These are phyloP conservation scores for Bombus consobrinus DNA, from an alignment of 1,140 invertebrate species.

Conservation along the genomic window DNA sequence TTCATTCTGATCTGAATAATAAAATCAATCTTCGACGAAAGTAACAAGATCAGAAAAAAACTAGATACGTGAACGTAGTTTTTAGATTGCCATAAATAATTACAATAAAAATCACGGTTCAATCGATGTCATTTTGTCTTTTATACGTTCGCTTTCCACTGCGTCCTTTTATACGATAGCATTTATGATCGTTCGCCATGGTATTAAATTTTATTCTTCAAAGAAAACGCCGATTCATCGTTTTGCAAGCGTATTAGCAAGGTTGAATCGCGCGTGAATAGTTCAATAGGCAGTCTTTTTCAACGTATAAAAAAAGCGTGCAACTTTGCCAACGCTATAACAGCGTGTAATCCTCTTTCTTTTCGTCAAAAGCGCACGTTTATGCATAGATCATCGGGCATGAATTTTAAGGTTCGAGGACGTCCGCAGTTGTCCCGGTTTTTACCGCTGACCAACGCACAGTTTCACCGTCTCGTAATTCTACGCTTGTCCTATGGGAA, in stretches of 20 bases:
- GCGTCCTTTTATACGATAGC: not conserved
- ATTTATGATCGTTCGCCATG: not conserved
- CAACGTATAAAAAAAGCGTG: no score
- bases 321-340: not conserved
- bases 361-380: conserved; percentile 10
- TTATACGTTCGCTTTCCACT: not conserved
- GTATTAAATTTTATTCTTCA: not conserved
- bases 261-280: not conserved
- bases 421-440: conserved; percentile 11
- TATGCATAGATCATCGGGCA: conserved; percentile 18
- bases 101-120: not conserved
- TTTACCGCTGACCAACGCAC: conserved; percentile 28
- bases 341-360: conserved; percentile 20
- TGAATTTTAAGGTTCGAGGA: conserved; percentile 31
- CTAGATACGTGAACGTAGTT: not conserved
- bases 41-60: not conserved
- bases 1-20: not conserved
- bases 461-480: conserved; percentile 16
- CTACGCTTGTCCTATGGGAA: conserved; percentile 1
- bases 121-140: not conserved
- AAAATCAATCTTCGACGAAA: not conserved
- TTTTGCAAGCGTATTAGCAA: not conserved
- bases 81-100: not conserved
- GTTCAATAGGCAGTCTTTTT: not conserved
- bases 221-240: not conserved